Evolutionary conservation across 2,888 invertebrate genomes (phyloP).

Genomic region (Parnassius smintheus): DNA sequence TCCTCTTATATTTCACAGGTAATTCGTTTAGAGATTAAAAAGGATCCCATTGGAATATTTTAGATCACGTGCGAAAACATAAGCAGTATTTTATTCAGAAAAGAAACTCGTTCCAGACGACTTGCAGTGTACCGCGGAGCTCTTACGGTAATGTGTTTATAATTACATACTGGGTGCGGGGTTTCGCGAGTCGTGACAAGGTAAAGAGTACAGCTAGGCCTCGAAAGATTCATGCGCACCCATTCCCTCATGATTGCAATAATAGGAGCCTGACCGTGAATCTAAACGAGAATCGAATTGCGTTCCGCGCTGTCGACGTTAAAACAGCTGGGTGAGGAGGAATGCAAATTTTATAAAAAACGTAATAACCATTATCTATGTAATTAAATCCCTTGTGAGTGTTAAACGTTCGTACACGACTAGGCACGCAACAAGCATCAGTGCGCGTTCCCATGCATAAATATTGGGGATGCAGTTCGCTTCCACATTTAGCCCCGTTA

Average conservation of each 20-base stretch:
- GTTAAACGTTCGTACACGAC: slow-evolving; percentile 46
- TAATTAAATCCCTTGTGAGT: slow-evolving; percentile 58
- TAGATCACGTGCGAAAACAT: slow-evolving; percentile 31
- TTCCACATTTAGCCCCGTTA: slow-evolving; percentile 65
- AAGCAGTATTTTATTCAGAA: slow-evolving; percentile 38
- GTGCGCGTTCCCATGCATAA: slow-evolving; percentile 58
- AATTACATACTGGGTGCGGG: slow-evolving; percentile 67
- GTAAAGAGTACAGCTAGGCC: slow-evolving; percentile 27
- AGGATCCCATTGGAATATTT: slow-evolving; percentile 41
- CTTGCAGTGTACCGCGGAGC: slow-evolving; percentile 46
- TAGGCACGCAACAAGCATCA: slow-evolving; percentile 37
- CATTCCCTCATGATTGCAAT: slow-evolving; percentile 49
- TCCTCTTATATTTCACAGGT: slow-evolving; percentile 42
- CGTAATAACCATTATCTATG: slow-evolving; percentile 46
- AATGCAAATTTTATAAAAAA: slow-evolving; percentile 40
- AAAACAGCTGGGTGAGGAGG: slow-evolving; percentile 39
- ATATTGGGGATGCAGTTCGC: slow-evolving; percentile 49
- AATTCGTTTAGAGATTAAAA: slow-evolving; percentile 50
- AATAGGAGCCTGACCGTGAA: slow-evolving; percentile 51
- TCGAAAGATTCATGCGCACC: slow-evolving; percentile 39
- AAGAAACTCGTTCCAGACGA: slow-evolving; percentile 53
- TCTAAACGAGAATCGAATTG: slow-evolving; percentile 50
- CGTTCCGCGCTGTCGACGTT: slow-evolving; percentile 30
- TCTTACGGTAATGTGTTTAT: slow-evolving; percentile 75
- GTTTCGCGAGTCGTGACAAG: slow-evolving; percentile 60